Conservation (phyloP, 2,797 vertebrate species). For the Echiichthys vipera region DNA sequence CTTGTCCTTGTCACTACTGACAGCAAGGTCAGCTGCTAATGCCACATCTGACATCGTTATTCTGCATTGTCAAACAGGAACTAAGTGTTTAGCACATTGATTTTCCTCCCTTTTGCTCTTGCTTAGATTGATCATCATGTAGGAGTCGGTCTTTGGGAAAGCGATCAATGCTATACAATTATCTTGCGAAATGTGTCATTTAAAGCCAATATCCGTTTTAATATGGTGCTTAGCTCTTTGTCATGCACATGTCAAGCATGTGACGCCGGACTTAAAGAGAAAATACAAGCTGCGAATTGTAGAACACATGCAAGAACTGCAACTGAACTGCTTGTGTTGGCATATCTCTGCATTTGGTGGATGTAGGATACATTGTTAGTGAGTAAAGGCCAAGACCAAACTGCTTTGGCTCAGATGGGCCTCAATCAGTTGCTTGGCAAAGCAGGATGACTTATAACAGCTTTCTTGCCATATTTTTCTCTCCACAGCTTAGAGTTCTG, state of each 20-base stretch:
- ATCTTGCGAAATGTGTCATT: constrained; percentile 61
- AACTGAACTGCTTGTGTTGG: constrained; percentile 4
- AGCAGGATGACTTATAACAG: constrained; percentile 26
- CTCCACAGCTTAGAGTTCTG: constrained; percentile 4
- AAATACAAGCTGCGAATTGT: not conserved
- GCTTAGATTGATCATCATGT: constrained; percentile 60
- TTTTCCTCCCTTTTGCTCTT: constrained; percentile 53
- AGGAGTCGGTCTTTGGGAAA: constrained; percentile 51
- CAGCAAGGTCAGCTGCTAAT: constrained; percentile 66
- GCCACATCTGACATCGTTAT: constrained; percentile 61
- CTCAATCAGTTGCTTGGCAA: constrained; percentile 40
- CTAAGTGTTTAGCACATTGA: constrained; percentile 66
- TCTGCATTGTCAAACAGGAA: constrained; percentile 62
- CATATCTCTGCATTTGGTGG: not conserved
- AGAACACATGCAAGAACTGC: not conserved
- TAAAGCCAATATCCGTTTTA: constrained; percentile 53
- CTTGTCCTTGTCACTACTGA: constrained; percentile 38
- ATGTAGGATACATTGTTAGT: not conserved
- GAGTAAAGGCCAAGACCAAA: not conserved
- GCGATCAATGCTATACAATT: constrained; percentile 67
- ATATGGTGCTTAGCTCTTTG: constrained; percentile 36
- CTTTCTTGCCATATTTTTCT: constrained; percentile 6
- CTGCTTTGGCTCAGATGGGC: constrained; percentile 21
- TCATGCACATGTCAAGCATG: constrained; percentile 23
- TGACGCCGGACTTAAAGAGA: not conserved